Percentiles rank a stretch among this genome's conserved stretches.
phyloP scores from a whole-genome alignment of 2,888 invertebrate species.

The Caradrina kadenii region DNA sequence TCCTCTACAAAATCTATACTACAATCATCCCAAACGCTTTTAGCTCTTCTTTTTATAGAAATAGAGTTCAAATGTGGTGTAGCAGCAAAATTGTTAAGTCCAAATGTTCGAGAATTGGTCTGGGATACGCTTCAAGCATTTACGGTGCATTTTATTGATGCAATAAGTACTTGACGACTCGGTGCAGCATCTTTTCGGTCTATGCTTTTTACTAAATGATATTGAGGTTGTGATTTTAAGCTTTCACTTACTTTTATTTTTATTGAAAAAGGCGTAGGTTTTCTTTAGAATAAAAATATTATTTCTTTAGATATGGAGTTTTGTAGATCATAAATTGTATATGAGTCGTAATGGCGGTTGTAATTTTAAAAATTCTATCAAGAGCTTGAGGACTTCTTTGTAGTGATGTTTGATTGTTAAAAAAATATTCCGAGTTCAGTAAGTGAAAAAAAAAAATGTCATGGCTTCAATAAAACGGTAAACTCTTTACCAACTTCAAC shows the following conservation, averaged over 20 bases:
- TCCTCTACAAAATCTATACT: slow-evolving; percentile 48
- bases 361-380: too few relatives aligned
- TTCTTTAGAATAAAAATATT: too few relatives aligned
- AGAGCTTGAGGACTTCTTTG: too few relatives aligned
- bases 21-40: slow-evolving; percentile 38
- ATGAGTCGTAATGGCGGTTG: neutral
- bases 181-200: slow-evolving; percentile 46
- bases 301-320: neutral
- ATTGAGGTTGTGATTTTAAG: slow-evolving; percentile 43
- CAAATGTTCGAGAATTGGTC: slow-evolving; percentile 71
- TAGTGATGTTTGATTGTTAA: neutral
- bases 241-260: slow-evolving; percentile 23
- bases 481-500: neutral
- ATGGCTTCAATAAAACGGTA: neutral
- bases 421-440: neutral
- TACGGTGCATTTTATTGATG: slow-evolving; percentile 83
- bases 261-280: neutral
- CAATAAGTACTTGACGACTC: slow-evolving; percentile 80
- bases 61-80: slow-evolving; percentile 22
- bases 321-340: neutral
- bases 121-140: slow-evolving; percentile 77
- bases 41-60: slow-evolving; percentile 26
- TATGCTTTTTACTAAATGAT: slow-evolving; percentile 48
- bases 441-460: neutral
- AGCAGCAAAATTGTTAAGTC: slow-evolving; percentile 41